Evolutionary conservation across 2,113 vertebrate species (phyloP), one percentile per base, ranked within the genome.

Genomic region (Petroica traversi): DNA sequence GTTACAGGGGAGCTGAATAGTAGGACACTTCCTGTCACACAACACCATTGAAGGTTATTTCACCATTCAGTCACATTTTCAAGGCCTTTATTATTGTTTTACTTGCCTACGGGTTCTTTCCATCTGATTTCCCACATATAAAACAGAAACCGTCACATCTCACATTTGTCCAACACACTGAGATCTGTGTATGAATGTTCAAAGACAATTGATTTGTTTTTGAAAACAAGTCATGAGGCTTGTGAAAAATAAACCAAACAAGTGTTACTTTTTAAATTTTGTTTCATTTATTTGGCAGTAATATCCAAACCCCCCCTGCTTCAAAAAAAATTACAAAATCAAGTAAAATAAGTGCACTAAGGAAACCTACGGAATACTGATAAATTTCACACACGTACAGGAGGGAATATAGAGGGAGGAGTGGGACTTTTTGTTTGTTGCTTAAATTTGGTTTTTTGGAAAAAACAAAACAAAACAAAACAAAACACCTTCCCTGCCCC

Each of bases 211-310:
- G 2, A 6, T 5, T 28, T 36, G 31, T 31, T 54, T 61, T 51
- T n/a, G 4, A 17, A 86, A 69, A 45, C 23, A 8, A 87, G 13
- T 73, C 17, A 18, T 2, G 11, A 26, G 15, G 29, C 71, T 82
- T 72, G 67, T 79, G 25, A 88, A n/a, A 66, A 85, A 62, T 24
- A 26, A 75, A 93, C 23, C 33, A 67, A 89, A 95, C 25, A 41
- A 31, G 3, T 33, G 38, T 23, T 88, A 26, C n/a, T 72, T 90
- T 93, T 84, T 0, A 85, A 90, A 38, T 74, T 97, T 97, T 97
- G 82, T 96, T 97, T 95, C 92, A 86, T 98, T 98, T 98, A 98
- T 98, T 98, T 97, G 97, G 96, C 95, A 97, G 97, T 97, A 97
- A 97, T 98, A 98, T 97, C 97, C 93, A 94, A 97, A 66, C 82